Evolutionary conservation across 1,140 invertebrate species (phyloP).

Genomic region (Halictus rubicundus): DNA sequence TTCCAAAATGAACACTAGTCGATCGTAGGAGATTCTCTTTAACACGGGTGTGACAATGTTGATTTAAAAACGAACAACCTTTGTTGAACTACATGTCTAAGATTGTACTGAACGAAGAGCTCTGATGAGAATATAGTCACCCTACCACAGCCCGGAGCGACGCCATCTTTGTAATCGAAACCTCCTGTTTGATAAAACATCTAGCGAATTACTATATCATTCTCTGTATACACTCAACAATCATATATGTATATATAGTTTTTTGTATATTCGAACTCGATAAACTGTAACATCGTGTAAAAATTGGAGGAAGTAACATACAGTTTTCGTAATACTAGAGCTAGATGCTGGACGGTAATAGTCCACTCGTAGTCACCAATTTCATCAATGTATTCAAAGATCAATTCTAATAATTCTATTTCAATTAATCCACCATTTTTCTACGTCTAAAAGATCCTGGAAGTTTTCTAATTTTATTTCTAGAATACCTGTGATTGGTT

Average conservation of each 20-base stretch:
- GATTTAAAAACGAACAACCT: slow-evolving; percentile 1
- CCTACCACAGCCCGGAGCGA: too few species aligned
- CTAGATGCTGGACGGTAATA: neutral
- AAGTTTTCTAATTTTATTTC: neutral
- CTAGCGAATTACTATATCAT: neutral
- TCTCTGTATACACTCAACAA: neutral
- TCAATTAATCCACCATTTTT: neutral
- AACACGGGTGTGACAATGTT: neutral
- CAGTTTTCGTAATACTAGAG: neutral
- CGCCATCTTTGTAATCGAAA: neutral
- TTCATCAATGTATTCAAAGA: too few species aligned
- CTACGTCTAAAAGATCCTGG: neutral
- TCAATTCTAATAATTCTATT: neutral
- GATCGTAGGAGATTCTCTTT: neutral
- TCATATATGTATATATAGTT: neutral
- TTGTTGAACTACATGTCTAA: neutral
- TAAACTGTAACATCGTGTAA: slow-evolving; percentile 4
- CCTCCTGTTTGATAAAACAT: neutral
- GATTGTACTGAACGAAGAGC: too few species aligned
- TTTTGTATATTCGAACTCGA: slow-evolving; percentile 4
- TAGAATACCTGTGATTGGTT: neutral
- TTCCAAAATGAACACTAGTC: neutral
- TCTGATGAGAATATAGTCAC: too few species aligned
- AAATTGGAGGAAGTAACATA: neutral
- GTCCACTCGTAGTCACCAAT: neutral